phyloP scores from a whole-genome alignment of 2,113 vertebrate species.

The Hippocampus comes region DNA sequence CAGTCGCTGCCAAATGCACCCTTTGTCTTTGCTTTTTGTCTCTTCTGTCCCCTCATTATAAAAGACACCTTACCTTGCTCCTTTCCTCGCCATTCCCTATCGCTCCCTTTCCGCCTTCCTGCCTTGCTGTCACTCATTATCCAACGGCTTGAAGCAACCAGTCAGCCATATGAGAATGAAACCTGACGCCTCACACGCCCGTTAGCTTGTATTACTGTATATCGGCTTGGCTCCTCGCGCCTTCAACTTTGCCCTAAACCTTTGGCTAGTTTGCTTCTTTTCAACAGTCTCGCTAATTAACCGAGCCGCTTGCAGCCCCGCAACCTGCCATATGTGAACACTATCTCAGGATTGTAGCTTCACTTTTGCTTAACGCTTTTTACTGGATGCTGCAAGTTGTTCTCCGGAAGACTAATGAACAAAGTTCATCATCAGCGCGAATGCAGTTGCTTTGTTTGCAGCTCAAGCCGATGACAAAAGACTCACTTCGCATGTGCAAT shows the following conservation, averaged over 20 bases:
- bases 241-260: conserved; percentile 69
- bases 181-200: conserved; percentile 59
- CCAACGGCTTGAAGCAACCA: conserved; percentile 72
- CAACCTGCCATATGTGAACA: conserved; percentile 47
- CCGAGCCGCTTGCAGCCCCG: conserved; percentile 44
- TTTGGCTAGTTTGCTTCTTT: conserved; percentile 63
- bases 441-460: conserved; percentile 40
- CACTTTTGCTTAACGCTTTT: conserved; percentile 36
- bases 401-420: conserved; percentile 48
- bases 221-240: conserved; percentile 51
- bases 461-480: conserved; percentile 10
- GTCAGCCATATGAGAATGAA: conserved; percentile 68
- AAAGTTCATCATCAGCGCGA: conserved; percentile 35
- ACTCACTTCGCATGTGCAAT: conserved; percentile 5
- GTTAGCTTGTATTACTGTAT: conserved; percentile 56
- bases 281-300: conserved; percentile 67
- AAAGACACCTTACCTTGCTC: conserved; percentile 33
- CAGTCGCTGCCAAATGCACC: conserved; percentile 58
- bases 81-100: conserved; percentile 8
- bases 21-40: conserved; percentile 64
- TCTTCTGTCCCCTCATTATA: conserved; percentile 65
- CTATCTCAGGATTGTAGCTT: conserved; percentile 31
- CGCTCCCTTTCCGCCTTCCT: not conserved
- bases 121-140: conserved; percentile 65
- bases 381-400: conserved; percentile 18